A percentile compares a stretch with the other conserved stretches of the same genome.
phyloP scores from a whole-genome alignment of 2,113 vertebrate genomes.

The Melanerpes aurifrons region DNA sequence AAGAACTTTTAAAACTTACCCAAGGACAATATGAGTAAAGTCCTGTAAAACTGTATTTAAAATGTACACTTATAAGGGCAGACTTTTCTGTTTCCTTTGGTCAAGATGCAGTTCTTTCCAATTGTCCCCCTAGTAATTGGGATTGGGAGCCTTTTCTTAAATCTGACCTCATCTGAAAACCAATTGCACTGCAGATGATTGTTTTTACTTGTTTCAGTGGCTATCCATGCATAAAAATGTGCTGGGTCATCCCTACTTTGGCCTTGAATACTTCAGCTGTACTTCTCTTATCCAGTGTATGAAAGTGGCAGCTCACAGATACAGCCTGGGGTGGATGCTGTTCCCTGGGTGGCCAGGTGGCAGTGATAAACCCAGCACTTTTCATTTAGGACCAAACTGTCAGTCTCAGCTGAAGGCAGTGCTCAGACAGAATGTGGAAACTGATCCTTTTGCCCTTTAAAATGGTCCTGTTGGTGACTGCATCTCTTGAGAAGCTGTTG shows the following conservation, averaged over 20 bases:
- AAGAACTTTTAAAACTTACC: background rate
- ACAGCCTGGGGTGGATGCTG: background rate
- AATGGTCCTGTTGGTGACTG: background rate
- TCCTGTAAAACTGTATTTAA: background rate
- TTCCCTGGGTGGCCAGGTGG: background rate
- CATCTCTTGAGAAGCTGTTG: background rate
- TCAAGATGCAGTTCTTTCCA: background rate
- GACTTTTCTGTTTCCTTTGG: background rate
- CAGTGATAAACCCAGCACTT: too few species aligned
- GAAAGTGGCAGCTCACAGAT: background rate
- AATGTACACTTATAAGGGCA: background rate
- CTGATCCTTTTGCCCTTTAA: background rate
- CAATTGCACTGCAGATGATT: background rate
- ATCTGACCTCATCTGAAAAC: rapidly evolving
- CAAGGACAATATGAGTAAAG: background rate
- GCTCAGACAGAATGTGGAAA: background rate
- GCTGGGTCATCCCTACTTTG: background rate
- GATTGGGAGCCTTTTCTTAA: background rate
- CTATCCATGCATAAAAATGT: background rate
- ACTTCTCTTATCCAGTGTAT: background rate
- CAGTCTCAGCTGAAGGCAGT: background rate
- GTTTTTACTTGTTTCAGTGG: background rate
- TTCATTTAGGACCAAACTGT: background rate
- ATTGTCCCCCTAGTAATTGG: background rate
- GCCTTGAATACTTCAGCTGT: background rate